Evolutionary conservation across 2,113 vertebrate genomes (phyloP).

Genomic region (Equus przewalskii): DNA sequence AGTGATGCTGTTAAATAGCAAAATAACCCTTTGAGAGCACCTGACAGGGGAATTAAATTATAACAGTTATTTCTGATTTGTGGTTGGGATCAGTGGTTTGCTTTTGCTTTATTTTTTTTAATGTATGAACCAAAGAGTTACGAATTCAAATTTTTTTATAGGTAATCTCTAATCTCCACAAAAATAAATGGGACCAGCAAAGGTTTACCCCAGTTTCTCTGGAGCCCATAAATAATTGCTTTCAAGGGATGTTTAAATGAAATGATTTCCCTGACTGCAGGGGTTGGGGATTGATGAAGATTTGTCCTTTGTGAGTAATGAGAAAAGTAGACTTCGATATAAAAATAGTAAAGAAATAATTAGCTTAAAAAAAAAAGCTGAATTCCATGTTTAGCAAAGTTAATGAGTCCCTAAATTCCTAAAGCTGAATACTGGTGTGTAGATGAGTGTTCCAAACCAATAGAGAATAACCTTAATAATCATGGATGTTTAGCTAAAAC

Average conservation of each 20-base stretch:
- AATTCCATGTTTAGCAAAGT: constrained; percentile 73
- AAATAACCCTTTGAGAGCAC: not conserved
- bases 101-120: not conserved
- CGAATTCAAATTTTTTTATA: constrained; percentile 44
- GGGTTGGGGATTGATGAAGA: not conserved
- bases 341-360: constrained; percentile 80
- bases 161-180: not conserved
- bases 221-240: constrained; percentile 61
- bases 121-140: not conserved
- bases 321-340: constrained; percentile 9
- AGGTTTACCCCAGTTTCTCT: constrained; percentile 14
- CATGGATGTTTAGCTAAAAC: constrained; percentile 14
- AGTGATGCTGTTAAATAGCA: not conserved
- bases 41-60: not conserved
- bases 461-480: constrained; percentile 57
- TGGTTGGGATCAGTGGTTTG: not conserved
- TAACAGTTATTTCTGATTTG: not conserved
- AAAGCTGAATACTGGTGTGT: constrained; percentile 43
- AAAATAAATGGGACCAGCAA: not conserved
- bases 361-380: constrained; percentile 45
- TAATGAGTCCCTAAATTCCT: constrained; percentile 71
- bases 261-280: constrained; percentile 42
- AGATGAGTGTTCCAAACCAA: constrained; percentile 63
- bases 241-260: constrained; percentile 42
- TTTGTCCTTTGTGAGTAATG: constrained; percentile 67